Conservation (phyloP, 2,113 vertebrate species). For the Indri indri region DNA sequence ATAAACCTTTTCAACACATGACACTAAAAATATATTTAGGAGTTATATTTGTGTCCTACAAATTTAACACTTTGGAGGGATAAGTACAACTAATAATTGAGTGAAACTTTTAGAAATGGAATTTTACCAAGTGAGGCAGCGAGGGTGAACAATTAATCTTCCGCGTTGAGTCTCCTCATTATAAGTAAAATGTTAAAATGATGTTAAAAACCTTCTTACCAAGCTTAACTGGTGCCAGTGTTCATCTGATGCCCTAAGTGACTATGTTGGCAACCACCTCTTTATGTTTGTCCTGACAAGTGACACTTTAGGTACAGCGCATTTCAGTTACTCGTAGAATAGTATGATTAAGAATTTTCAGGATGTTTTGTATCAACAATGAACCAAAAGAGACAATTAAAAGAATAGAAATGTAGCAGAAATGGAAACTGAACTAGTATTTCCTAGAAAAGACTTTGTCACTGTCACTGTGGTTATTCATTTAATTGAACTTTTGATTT, state of each 20-base stretch:
- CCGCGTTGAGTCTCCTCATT: background rate
- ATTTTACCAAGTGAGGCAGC: conserved; percentile 6
- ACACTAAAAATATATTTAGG: background rate
- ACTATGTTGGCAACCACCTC: background rate
- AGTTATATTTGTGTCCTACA: background rate
- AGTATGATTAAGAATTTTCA: conserved; percentile 10
- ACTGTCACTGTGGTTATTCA: conserved; percentile 54
- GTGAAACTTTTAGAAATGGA: conserved; percentile 25
- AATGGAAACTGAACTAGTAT: conserved; percentile 46
- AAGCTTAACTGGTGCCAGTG: background rate
- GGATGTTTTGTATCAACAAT: background rate
- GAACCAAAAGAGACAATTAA: conserved; percentile 28
- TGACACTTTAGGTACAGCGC: background rate
- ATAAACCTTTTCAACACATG: background rate
- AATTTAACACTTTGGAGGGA: background rate
- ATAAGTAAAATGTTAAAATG: background rate
- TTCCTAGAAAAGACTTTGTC: conserved; percentile 73
- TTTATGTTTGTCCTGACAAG: conserved; percentile 17
- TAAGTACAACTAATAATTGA: background rate
- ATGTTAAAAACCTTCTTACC: background rate
- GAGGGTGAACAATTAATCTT: background rate
- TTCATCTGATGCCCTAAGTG: background rate
- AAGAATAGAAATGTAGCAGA: conserved; percentile 10
- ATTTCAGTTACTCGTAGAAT: conserved; percentile 21
- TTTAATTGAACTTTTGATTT: conserved; percentile 35